A percentile compares a stretch with the other conserved stretches of the same genome.
These are phyloP conservation scores for Rostratula benghalensis DNA, from an alignment of 2,113 vertebrate genomes.

Conservation along the genomic window DNA sequence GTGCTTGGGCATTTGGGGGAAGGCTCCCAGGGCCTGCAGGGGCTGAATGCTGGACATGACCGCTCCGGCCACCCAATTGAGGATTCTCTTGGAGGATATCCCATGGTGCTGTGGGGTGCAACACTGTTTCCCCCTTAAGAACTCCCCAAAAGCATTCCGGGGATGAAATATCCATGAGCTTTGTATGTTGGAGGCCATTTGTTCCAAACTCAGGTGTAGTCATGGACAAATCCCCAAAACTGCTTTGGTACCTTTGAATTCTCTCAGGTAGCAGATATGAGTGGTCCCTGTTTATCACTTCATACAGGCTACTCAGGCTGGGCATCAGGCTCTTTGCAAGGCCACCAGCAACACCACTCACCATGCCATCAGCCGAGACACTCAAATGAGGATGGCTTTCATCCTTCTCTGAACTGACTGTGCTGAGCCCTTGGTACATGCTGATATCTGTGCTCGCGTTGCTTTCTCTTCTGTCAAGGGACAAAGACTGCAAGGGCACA, in stretches of 20 bases:
- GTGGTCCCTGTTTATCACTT: rapidly evolving
- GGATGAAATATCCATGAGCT: neutral
- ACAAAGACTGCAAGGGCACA: rapidly evolving
- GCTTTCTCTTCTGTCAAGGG: neutral
- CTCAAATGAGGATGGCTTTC: neutral
- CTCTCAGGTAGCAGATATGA: neutral
- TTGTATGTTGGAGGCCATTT: rapidly evolving
- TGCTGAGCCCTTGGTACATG: rapidly evolving
- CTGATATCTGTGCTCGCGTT: neutral
- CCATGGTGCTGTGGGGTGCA: neutral
- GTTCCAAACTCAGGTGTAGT: neutral
- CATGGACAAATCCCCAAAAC: neutral
- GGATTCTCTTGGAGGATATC: neutral
- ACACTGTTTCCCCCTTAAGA: neutral
- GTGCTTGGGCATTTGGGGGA: neutral
- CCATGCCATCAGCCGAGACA: neutral
- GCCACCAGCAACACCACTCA: rapidly evolving
- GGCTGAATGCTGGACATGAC: neutral
- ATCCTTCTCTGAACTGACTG: neutral
- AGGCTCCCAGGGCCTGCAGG: neutral
- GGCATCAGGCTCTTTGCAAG: neutral
- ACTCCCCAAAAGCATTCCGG: neutral
- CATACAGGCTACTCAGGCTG: neutral
- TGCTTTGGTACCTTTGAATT: neutral
- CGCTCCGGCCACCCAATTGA: neutral